Evolutionary conservation across 30 jellyfish, hydroid and myxozoan species (phyloP), one percentile per base, ranked within the genome.

Genomic region (Hydractinia symbiolongicarpus): DNA sequence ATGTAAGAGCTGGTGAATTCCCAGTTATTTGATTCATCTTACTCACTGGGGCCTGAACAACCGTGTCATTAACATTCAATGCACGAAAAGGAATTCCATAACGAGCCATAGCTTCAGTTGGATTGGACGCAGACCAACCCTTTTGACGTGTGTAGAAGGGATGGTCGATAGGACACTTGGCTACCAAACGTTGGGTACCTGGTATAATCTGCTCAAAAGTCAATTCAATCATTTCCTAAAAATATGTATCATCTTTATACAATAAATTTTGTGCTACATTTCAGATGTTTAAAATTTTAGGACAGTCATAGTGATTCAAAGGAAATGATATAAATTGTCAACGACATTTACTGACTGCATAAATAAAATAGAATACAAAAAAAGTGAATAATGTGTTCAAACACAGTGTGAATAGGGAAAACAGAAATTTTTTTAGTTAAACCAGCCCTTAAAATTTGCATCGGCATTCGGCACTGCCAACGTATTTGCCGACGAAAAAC

Each of bases 41-140:
- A 77, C 53, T 61, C 67, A 91, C 83, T 8, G 95, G 90, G 16
- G 95, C 16, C 53, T 73, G 94, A 5, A 92, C 73, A 77, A 93
- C 88, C 72, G 81, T 89, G 61, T 93, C 98, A 44, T 90, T 90
- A 66, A 77, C 82, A 61, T 78, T 90, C 9, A 93, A 91, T 49
- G 90, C 52, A 21, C 88, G 71, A 86, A 93, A 87, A 8, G 96
- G 94, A 60, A 84, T 79, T 19, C 98, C 95, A 74, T 93, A 93
- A 51, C 95, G 71, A 11, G 94, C 87, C 95, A 86, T 81, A 5
- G 98, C 96, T 78, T 93, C 98, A 79, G 91, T 83, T 54, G 96
- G 98, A 49, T 90, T 86, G 9, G 90, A 82, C 11, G 98, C 87
- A 6, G 96, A 79, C 98, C 98, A 93, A 30, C 98, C 98, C 81